phyloP scores from a whole-genome alignment of 92 coral and sea anemone species.

The Palythoa grandis region DNA sequence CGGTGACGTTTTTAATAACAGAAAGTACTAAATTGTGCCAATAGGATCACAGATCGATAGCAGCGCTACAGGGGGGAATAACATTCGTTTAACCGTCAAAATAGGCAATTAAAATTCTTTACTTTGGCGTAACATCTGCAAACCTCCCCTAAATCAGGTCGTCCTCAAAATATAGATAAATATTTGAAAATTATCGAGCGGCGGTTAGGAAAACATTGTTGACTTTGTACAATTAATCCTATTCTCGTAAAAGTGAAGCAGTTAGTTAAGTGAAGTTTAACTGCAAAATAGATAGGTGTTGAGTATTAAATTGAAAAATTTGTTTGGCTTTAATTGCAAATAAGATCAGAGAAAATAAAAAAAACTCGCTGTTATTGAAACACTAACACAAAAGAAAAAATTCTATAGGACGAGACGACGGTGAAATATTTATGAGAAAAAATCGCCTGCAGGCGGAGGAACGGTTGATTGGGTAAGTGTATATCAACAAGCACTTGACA shows the following conservation, averaged over 20 bases:
- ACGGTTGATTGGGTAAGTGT: slow-evolving; percentile 85
- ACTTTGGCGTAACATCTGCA: slow-evolving; percentile 76
- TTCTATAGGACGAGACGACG: slow-evolving; percentile 88
- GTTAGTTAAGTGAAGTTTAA: slow-evolving; percentile 15
- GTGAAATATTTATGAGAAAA: slow-evolving; percentile 90
- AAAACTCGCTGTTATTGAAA: slow-evolving; percentile 76
- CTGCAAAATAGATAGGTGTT: slow-evolving; percentile 8
- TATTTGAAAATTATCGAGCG: slow-evolving; percentile 88
- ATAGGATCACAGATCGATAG: slow-evolving; percentile 67
- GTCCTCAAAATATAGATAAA: slow-evolving; percentile 80
- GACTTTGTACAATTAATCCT: slow-evolving; percentile 81
- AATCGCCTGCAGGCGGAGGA: slow-evolving; percentile 83
- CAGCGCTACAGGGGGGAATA: slow-evolving; percentile 84
- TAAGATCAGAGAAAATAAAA: slow-evolving; percentile 77
- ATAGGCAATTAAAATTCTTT: slow-evolving; percentile 93
- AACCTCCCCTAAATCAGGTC: slow-evolving; percentile 91
- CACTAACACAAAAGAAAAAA: slow-evolving; percentile 90
- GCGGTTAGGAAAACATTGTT: slow-evolving; percentile 78
- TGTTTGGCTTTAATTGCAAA: slow-evolving; percentile 84
- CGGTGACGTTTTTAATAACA: slow-evolving; percentile 35
- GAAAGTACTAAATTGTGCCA: slow-evolving; percentile 40
- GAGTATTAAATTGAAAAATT: slow-evolving; percentile 36
- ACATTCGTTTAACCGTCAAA: slow-evolving; percentile 85
- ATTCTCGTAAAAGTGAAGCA: slow-evolving; percentile 23
- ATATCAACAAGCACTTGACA: slow-evolving; percentile 83